Evolutionary conservation across 2,113 vertebrate species (phyloP).

Genomic region (Chaetodon trifascialis): DNA sequence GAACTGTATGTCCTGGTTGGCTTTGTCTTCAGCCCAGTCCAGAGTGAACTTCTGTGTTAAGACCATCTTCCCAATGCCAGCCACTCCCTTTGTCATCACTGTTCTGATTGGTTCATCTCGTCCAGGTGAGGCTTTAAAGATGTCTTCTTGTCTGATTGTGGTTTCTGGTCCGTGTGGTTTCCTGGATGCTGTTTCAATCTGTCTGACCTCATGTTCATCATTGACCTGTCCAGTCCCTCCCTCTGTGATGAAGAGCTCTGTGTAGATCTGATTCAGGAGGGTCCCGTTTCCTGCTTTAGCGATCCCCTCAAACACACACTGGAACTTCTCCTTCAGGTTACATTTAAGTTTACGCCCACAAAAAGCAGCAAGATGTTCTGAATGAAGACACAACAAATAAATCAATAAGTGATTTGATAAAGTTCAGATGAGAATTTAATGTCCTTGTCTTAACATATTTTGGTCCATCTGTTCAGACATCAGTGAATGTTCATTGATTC

Average conservation of each 20-base stretch:
- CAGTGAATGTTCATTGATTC: not conserved
- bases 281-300: constrained; percentile 22
- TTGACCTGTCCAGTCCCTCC: constrained; percentile 32
- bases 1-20: too few relatives aligned
- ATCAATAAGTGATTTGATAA: not conserved
- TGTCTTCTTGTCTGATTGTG: not conserved
- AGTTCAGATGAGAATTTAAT: too few relatives aligned
- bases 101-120: not conserved
- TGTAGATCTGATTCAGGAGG: constrained; percentile 60
- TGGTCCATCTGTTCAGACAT: too few relatives aligned
- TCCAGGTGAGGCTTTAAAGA: not conserved
- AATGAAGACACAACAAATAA: not conserved
- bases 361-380: not conserved
- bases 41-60: too few relatives aligned
- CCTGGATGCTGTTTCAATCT: constrained; percentile 55
- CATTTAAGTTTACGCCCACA: not conserved
- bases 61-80: not conserved
- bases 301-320: constrained; percentile 22
- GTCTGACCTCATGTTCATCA: constrained; percentile 61
- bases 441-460: too few relatives aligned
- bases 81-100: constrained; percentile 10
- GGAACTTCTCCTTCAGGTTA: not conserved
- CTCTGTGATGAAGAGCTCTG: constrained; percentile 70
- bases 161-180: constrained; percentile 5
- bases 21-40: too few relatives aligned